These are phyloP conservation scores for Nomada lathburiana DNA, from an alignment of 2,888 invertebrate genomes.

Conservation along the genomic window DNA sequence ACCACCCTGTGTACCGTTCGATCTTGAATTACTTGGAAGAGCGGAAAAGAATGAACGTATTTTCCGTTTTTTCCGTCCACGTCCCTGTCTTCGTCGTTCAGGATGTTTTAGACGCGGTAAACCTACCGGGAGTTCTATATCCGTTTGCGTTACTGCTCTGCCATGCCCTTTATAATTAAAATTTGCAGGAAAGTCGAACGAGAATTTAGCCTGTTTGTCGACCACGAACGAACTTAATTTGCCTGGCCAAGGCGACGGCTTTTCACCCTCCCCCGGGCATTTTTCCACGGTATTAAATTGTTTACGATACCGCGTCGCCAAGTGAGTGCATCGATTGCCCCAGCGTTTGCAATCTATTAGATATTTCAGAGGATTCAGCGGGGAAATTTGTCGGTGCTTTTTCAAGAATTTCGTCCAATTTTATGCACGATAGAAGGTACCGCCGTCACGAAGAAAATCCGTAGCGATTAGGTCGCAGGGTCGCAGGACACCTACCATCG, in stretches of 20 bases:
- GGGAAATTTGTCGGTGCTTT: not conserved
- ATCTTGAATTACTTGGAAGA: constrained; percentile 58
- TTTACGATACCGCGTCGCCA: not conserved
- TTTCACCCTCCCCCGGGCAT: not conserved
- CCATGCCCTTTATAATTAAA: constrained; percentile 60
- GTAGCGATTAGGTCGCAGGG: constrained; percentile 3
- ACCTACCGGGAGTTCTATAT: constrained; percentile 46
- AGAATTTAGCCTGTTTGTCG: not conserved
- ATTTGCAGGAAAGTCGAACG: constrained; percentile 18
- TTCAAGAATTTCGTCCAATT: not conserved
- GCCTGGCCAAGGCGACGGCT: not conserved
- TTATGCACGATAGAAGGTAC: not conserved
- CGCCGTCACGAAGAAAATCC: not conserved
- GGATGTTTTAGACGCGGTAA: constrained; percentile 40
- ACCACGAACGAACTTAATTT: constrained; percentile 9
- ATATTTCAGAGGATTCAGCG: not conserved
- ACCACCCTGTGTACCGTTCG: constrained; percentile 32
- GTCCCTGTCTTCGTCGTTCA: constrained; percentile 18
- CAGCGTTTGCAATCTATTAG: not conserved
- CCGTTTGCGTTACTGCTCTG: constrained; percentile 28
- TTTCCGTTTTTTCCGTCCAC: constrained; percentile 22
- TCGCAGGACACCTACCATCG: constrained; percentile 8
- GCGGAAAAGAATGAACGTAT: constrained; percentile 50
- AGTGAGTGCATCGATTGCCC: not conserved
- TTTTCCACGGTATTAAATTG: constrained; percentile 18